A percentile compares a stretch with the other conserved stretches of the same genome.
These are phyloP conservation scores for Quadroppia sp. DNA, from an alignment of 2,888 invertebrate species.

Conservation along the genomic window DNA sequence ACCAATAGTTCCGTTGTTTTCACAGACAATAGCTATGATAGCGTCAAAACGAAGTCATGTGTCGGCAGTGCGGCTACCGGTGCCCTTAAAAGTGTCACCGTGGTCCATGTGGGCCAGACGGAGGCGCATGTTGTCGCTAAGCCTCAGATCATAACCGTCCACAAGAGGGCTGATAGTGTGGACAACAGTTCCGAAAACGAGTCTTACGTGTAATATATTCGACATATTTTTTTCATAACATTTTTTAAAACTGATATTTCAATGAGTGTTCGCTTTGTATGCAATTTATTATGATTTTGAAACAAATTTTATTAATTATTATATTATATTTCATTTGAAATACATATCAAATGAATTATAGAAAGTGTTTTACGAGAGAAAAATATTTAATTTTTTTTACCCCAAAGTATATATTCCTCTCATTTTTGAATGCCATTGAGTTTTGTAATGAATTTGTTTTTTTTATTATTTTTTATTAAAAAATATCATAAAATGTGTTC, in stretches of 20 bases:
- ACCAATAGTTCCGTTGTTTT: not conserved
- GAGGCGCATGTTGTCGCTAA: not conserved
- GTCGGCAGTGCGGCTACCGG: not conserved
- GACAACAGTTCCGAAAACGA: slow-evolving; percentile 24
- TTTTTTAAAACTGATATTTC: not conserved
- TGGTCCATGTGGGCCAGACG: slow-evolving; percentile 2
- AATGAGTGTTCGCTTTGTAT: not conserved
- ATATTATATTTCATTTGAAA: too few species aligned
- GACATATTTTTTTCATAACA: not conserved
- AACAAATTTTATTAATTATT: not conserved
- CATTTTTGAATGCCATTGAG: too few species aligned
- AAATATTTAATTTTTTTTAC: too few species aligned
- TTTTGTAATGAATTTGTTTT: too few species aligned
- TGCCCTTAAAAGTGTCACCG: slow-evolving; percentile 9
- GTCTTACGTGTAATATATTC: slow-evolving; percentile 30
- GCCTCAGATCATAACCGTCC: slow-evolving; percentile 8
- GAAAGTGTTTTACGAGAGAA: too few species aligned
- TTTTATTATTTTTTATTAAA: too few species aligned
- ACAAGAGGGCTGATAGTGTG: slow-evolving; percentile 13
- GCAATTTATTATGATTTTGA: not conserved
- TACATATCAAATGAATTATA: too few species aligned
- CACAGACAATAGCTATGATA: not conserved
- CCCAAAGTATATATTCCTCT: too few species aligned
- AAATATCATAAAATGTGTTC: too few species aligned
- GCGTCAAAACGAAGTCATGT: not conserved